Base-by-base conservation (phyloP, 2,113 vertebrate genomes). In the Ceyx melanurus region DNA sequence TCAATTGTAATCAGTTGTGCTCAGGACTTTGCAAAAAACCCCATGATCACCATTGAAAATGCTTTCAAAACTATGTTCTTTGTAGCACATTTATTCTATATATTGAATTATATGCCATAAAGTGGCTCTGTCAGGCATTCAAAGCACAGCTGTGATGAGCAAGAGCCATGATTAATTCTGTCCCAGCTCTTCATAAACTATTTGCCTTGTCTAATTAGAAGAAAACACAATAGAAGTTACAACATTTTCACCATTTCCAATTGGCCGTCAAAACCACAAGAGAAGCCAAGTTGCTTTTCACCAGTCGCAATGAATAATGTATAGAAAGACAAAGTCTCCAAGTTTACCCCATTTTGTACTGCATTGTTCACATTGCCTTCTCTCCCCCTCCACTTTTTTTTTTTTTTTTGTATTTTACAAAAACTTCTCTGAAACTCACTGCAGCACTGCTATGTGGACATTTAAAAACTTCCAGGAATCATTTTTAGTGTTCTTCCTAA, bases 111-210 rank as follows among this genome's bases (percentile, higher is more conserved):
- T 92, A 94, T 93, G 92, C 93, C 51, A 75, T 94, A 92, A 95
- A 94, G 86, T 81, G 81, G 88, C 76, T 86, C 75, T 75, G 92
- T 97, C 93, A 94, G 92, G 96, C 92, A 89, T 89, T 93, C 93
- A 94, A 84, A 95, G 86, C 68, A 84, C 81, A 96, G 96, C 95
- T 88, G 70, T 82, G 91, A 93, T 46, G 80, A 96, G 94, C 71
- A 82, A 70, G 86, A 96, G 82, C 80, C 79, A 43, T 88, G 65
- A 91, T 96, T 97, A 97, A 96, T 97, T 95, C 84, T 93, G 95
- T 93, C 65, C 78, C 54, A 91, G 91, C 85, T 92, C 88, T 95
- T 96, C 94, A 92, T 86, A 92, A 96, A 84, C 92, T 92, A 92
- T 61, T 97, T 96, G 88, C 93, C 82, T 93, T 83, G 76, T 93